Conservation (phyloP, 53 echinoderm and acorn worm species). For the Antedon mediterranea region DNA sequence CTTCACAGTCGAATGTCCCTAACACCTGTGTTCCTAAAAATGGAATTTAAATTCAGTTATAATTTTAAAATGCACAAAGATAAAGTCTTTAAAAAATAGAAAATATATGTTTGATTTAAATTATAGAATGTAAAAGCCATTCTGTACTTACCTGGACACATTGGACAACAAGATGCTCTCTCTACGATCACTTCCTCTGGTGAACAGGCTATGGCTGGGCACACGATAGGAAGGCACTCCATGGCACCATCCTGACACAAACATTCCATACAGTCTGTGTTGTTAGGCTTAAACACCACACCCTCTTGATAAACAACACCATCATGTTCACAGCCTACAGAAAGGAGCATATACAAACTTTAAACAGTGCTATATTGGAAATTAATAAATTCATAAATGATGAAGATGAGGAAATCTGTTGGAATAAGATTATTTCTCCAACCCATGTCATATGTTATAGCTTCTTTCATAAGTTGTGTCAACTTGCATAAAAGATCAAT, state of each 20-base stretch:
- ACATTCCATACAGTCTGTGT: slow-evolving; percentile 72
- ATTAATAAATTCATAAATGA: too few relatives aligned
- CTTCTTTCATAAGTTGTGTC: too few relatives aligned
- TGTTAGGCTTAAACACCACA: slow-evolving; percentile 46
- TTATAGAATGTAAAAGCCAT: background rate
- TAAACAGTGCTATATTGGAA: too few relatives aligned
- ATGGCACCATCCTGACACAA: slow-evolving; percentile 32
- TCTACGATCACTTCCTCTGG: slow-evolving; percentile 49
- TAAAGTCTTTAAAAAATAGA: too few relatives aligned
- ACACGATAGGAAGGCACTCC: slow-evolving; percentile 53
- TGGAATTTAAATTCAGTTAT: too few relatives aligned
- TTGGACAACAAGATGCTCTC: slow-evolving; percentile 62
- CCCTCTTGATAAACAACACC: slow-evolving; percentile 23
- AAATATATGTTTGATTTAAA: too few relatives aligned
- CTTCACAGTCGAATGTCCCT: slow-evolving; percentile 13
- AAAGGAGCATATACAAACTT: background rate
- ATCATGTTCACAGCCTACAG: slow-evolving; percentile 32
- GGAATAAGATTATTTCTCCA: too few relatives aligned
- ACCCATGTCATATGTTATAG: too few relatives aligned
- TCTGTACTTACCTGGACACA: slow-evolving; percentile 47
- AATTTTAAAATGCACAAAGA: too few relatives aligned
- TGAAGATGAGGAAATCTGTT: too few relatives aligned
- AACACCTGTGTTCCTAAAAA: background rate
- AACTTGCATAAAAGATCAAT: too few relatives aligned
- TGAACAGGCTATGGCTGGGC: slow-evolving; percentile 40